Evolutionary conservation across 2,113 vertebrate species (phyloP), one percentile per base, ranked within the genome.

Genomic region (Crotalus tigris): DNA sequence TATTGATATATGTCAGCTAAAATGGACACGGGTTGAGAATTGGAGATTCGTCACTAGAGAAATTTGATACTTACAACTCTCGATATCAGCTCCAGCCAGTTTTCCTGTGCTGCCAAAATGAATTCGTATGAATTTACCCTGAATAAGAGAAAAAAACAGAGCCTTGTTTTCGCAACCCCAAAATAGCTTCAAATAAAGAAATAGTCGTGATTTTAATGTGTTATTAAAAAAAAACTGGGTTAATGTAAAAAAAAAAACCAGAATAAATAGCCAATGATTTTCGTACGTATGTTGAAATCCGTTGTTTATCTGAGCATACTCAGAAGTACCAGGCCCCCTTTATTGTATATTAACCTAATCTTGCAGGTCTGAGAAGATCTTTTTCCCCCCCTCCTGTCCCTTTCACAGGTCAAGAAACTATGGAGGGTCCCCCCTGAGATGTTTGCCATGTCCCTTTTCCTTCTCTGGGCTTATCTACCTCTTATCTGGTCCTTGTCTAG

Each of bases 121-220:
- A 94, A 97, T 97, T 96, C 96, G 93, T 95, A 97, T 97, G 96
- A 97, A 97, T 96, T 97, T 97, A 93, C 96, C 97, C 96, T 97
- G 85, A 89, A 95, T 94, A 93, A 91, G 75, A 10, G 49, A 93
- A 95, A 59, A 95, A 95, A 95, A 96, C 91, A 92, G 81, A 93
- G 93, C 91, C 81, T 93, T 89, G 81, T 96, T 96, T 94, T 95
- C 94, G 93, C 95, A 93, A 95, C 49, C 95, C 94, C 87, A 95
- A 51, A 51, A 93, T 93, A 96, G 1, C 15, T 61, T 87, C 58
- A 53, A 51, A n/a, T 1, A 9, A 5, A 53, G 29, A 17, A n/a
- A 69, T 2, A 29, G n/a, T 33, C 64, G 33, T 75, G 64, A 75
- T n/a, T 75, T 75, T 75, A 75, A 33, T 33, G 64, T 75, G 13